Conservation (phyloP, 2,797 vertebrate species). For the Brotula barbata region DNA sequence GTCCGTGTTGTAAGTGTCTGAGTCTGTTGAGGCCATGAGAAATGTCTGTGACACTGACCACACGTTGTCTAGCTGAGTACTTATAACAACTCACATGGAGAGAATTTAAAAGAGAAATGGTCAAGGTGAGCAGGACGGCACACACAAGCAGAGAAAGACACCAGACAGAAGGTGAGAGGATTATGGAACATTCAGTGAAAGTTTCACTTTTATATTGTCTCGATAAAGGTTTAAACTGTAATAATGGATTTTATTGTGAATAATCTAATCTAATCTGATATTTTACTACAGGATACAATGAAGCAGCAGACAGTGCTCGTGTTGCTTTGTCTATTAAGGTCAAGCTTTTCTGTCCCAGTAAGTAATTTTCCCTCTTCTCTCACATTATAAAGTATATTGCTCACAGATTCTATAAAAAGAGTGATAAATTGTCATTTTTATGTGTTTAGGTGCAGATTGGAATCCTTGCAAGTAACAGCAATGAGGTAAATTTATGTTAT, state of each 20-base stretch:
- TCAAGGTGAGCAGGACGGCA: conserved; percentile 29
- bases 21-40: conserved; percentile 57
- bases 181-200: not conserved
- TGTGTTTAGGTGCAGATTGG: conserved; percentile 71
- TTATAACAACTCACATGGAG: conserved; percentile 34
- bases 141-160: conserved; percentile 22
- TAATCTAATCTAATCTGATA: conserved; percentile 5
- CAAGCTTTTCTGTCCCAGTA: conserved; percentile 71
- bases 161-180: conserved; percentile 47
- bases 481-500: conserved; percentile 68
- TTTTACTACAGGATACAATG: conserved; percentile 57
- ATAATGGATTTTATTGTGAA: too few relatives aligned
- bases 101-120: conserved; percentile 67
- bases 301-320: conserved; percentile 56
- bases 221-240: too few relatives aligned
- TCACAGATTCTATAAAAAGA: too few relatives aligned
- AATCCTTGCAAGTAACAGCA: conserved; percentile 78
- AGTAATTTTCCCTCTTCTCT: conserved; percentile 32
- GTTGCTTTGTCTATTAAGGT: conserved; percentile 63
- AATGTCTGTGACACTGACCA: conserved; percentile 66
- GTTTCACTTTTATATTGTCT: not conserved
- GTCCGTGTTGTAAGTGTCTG: conserved; percentile 66
- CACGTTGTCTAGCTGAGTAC: conserved; percentile 58
- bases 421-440: not conserved
- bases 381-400: too few relatives aligned